Evolutionary conservation across 2,113 vertebrate genomes (phyloP), one percentile per base, ranked within the genome.

Genomic region (Pseudorectes ferrugineus): DNA sequence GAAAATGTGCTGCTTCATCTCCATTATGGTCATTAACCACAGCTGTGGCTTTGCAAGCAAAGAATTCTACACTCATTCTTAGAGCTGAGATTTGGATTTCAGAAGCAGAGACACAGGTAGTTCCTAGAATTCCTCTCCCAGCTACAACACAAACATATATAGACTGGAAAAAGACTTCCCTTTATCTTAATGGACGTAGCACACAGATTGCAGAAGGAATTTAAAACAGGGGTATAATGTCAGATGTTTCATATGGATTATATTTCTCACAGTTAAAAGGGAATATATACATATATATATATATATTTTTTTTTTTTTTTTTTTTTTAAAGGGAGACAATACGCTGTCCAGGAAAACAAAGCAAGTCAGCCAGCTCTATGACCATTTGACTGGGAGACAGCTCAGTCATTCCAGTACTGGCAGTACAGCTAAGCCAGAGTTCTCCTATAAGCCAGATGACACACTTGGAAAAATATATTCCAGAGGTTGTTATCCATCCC

Each of bases 381-480:
- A 74, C 89, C 88, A 91, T 93, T 96, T 96, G 83, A 96, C 92
- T 96, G 49, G 66, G 91, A 96, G 92, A 92, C 63, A 0, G 73
- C 79, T 91, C 79, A 93, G 71, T 91, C 38, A 12, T 93, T 96
- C 92, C 94, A 96, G 94, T 95, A 94, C 92, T 96, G 95, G 92
- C 95, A 95, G 94, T 96, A 96, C 95, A 96, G 91, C 85, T 96
- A 97, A 97, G 95, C 87, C 92, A 96, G 89, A 83, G 63, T 40
- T 94, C 91, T 94, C 81, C 92, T 85, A 68, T 82, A 91, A 94
- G 96, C 96, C 96, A 97, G 94, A 97, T 95, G 95, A 96, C 93
- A 96, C 93, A 95, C 85, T 96, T 95, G 90, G 94, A 95, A 95
- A 96, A 94, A 93, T 73, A 72, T 95, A 97, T 94, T 90, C 63